Conservation (phyloP, 1,140 invertebrate genomes). For the Acromyrmex heyeri region DNA sequence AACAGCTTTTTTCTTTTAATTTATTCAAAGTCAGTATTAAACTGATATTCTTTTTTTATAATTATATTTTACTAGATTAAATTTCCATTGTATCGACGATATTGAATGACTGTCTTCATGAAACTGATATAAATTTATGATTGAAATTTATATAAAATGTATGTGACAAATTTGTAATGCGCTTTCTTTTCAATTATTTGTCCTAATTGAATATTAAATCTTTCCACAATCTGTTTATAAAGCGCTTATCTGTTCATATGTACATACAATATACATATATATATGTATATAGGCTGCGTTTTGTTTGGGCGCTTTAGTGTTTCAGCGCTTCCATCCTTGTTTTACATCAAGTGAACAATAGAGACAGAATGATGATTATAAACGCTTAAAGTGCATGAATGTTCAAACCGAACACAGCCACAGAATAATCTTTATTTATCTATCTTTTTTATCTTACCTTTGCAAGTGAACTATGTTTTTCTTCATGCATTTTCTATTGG, state of each 20-base stretch:
- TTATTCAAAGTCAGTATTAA: background rate
- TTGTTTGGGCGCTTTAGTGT: too few species aligned
- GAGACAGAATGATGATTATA: too few species aligned
- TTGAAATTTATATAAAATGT: background rate
- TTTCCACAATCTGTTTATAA: too few species aligned
- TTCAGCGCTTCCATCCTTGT: too few species aligned
- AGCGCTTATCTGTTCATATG: too few species aligned
- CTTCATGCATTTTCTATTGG: background rate
- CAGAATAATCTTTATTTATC: conserved; percentile 29
- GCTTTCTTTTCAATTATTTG: background rate
- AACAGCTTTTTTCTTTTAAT: background rate
- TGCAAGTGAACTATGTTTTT: background rate
- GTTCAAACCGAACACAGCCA: too few species aligned
- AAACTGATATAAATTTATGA: background rate
- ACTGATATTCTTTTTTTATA: background rate
- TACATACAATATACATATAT: too few species aligned
- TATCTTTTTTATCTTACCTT: background rate
- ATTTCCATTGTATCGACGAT: background rate
- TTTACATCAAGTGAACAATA: too few species aligned
- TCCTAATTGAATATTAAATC: background rate
- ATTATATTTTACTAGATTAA: conserved; percentile 25
- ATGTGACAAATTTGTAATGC: background rate
- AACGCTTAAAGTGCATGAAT: too few species aligned
- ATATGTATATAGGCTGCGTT: too few species aligned
- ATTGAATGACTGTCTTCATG: background rate